Percentiles rank a stretch among this genome's conserved stretches.
phyloP scores from a whole-genome alignment of 2,113 vertebrate species.

The Sapayoa aenigma region DNA sequence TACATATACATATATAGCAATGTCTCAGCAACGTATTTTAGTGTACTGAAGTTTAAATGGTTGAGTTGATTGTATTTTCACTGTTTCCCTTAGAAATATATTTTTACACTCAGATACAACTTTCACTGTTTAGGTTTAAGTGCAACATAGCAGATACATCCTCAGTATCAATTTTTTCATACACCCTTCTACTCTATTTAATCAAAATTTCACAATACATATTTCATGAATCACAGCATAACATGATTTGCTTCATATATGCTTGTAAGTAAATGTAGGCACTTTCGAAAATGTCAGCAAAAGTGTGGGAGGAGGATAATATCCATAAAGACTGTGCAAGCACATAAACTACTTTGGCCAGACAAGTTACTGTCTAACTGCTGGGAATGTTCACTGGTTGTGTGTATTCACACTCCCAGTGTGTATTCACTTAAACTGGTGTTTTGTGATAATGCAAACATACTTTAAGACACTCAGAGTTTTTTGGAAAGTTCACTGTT shows the following conservation, averaged over 20 bases:
- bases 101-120: not conserved
- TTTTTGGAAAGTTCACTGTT: not conserved
- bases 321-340: not conserved
- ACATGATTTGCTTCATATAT: not conserved
- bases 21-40: not conserved
- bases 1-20: not conserved
- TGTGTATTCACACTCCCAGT: not conserved
- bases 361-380: not conserved
- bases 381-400: not conserved
- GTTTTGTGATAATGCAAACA: not conserved
- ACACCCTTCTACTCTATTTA: not conserved
- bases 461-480: not conserved
- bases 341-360: not conserved
- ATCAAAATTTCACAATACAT: not conserved
- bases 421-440: not conserved
- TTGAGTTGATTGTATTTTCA: not conserved
- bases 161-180: rapidly evolving
- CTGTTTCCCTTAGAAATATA: not conserved
- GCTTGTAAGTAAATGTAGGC: not conserved
- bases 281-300: not conserved
- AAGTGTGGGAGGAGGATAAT: not conserved
- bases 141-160: not conserved
- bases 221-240: not conserved
- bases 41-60: not conserved
- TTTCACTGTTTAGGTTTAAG: not conserved